Percentiles rank a stretch among this genome's conserved stretches.
Evolutionary conservation across 2,113 vertebrate species (phyloP).

Genomic region (Ailuropoda melanoleuca): DNA sequence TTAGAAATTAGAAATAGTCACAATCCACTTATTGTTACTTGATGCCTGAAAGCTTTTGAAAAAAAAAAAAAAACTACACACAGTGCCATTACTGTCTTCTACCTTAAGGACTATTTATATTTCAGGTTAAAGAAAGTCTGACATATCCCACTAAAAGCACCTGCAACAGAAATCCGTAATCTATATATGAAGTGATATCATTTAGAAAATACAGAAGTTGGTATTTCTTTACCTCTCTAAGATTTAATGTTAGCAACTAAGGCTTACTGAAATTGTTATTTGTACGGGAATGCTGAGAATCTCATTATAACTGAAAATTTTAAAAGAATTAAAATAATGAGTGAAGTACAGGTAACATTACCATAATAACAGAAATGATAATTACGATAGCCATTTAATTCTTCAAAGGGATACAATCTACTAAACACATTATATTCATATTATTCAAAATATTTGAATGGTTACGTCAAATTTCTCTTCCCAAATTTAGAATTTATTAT

Average conservation of each 20-base stretch:
- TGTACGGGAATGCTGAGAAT: neutral
- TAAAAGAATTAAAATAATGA: neutral
- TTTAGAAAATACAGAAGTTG: neutral
- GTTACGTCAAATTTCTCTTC: neutral
- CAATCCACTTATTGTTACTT: neutral
- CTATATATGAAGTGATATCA: neutral
- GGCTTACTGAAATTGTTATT: neutral
- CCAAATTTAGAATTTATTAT: neutral
- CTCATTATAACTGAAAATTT: neutral
- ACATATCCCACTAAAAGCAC: neutral
- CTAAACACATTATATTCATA: neutral
- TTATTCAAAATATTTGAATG: neutral
- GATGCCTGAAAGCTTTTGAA: neutral
- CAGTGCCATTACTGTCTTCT: neutral
- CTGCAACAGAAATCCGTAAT: neutral
- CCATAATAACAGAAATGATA: neutral
- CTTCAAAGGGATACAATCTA: neutral
- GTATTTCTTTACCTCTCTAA: neutral
- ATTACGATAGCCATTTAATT: neutral
- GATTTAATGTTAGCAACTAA: neutral
- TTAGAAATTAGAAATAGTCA: slow-evolving; percentile 28
- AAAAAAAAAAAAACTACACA: neutral
- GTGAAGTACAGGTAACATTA: neutral
- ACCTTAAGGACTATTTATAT: neutral
- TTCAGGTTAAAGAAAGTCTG: neutral